phyloP scores from a whole-genome alignment of 2,113 vertebrate genomes.

The Ophthalmolycus amberensis region DNA sequence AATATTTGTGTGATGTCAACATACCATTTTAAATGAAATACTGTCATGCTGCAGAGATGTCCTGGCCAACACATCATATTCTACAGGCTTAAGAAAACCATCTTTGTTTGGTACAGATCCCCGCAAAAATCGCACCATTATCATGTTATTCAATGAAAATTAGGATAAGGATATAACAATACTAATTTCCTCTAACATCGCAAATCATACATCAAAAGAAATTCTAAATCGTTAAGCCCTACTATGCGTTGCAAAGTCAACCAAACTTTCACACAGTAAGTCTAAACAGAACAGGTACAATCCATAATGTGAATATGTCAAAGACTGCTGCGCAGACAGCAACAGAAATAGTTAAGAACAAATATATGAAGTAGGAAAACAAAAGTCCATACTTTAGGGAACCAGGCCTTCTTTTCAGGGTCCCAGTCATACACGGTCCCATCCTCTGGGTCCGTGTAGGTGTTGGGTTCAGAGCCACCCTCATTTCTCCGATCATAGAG shows the following conservation, averaged over 20 bases:
- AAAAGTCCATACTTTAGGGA: conserved; percentile 88
- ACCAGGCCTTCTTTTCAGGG: conserved; percentile 94
- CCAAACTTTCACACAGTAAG: background rate
- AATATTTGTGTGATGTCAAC: background rate
- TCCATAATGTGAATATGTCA: background rate
- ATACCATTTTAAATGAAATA: background rate
- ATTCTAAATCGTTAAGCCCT: too few species aligned
- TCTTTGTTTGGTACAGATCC: too few species aligned
- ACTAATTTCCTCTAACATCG: too few species aligned
- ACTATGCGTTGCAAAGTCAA: background rate
- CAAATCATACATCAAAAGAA: too few species aligned
- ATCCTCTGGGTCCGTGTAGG: conserved; percentile 87
- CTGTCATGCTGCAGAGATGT: background rate
- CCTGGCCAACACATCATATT: background rate
- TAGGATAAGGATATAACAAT: too few species aligned
- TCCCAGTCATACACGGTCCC: conserved; percentile 96
- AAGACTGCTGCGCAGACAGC: background rate
- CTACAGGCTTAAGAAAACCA: too few species aligned
- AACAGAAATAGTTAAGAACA: background rate
- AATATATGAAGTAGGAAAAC: background rate
- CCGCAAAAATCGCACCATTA: too few species aligned
- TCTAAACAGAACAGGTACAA: background rate
- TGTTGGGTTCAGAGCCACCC: conserved; percentile 78
- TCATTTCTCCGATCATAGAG: conserved; percentile 81
- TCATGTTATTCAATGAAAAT: too few species aligned